phyloP scores from a whole-genome alignment of 2,797 vertebrate genomes.

The Paratrypauchen microcephalus region DNA sequence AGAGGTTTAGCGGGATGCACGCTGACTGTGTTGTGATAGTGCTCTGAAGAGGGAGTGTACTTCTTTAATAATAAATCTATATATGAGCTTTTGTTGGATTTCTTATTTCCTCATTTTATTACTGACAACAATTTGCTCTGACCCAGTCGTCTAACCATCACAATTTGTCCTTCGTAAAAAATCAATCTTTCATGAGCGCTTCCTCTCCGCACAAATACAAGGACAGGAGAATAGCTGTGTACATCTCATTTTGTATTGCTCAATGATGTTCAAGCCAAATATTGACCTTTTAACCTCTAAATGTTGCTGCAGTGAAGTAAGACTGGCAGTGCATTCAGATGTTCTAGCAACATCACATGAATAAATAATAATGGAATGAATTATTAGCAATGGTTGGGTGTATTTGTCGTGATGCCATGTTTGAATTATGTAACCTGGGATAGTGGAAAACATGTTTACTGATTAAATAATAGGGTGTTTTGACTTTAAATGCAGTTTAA shows the following conservation, averaged over 20 bases:
- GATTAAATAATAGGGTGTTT: not conserved
- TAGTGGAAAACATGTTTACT: not conserved
- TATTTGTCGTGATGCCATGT: not conserved
- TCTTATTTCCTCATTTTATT: too few relatives aligned
- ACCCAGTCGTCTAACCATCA: not conserved
- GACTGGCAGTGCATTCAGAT: not conserved
- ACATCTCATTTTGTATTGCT: not conserved
- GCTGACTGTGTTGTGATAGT: too few relatives aligned
- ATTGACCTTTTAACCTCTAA: not conserved
- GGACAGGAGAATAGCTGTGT: not conserved
- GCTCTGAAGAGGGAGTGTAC: too few relatives aligned
- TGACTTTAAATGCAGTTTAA: not conserved
- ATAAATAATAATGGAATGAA: conserved; percentile 32
- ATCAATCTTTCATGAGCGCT: not conserved
- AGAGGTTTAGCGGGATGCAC: too few relatives aligned
- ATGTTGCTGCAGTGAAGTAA: not conserved
- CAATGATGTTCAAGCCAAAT: not conserved
- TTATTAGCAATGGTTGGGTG: conserved; percentile 16
- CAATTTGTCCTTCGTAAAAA: not conserved
- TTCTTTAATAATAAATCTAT: too few relatives aligned
- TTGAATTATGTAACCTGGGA: conserved; percentile 3
- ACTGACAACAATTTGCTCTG: too few relatives aligned
- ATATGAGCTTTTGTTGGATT: too few relatives aligned
- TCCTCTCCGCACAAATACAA: not conserved
- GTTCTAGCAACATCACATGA: conserved; percentile 15